Base-by-base conservation (phyloP, 2,888 invertebrate species). In the Deilephila elpenor region DNA sequence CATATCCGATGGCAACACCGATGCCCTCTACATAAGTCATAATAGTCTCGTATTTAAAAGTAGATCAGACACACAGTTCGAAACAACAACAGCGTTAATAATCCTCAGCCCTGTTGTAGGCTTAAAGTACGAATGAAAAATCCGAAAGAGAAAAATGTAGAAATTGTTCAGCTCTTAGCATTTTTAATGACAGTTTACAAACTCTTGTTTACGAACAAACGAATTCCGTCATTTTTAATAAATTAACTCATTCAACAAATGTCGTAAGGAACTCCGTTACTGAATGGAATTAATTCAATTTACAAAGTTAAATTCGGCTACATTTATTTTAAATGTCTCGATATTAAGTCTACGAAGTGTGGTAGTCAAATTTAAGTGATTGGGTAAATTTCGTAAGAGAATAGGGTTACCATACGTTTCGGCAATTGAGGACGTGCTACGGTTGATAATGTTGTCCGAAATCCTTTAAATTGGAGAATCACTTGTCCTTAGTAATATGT, bases 301-400 rank as follows among this genome's bases (percentile, higher is more conserved):
- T 67, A 51, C 51, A 44, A 67, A 67, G 67, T 67, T 51, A 44
- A 67, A 51, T 67, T 67, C 25, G 67, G 67, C 44, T 67, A 67
- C 67, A 67, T 67, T 67, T 67, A 67, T 67, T 67, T 67, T 67
- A 51, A 67, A 51, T 25, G 67, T 25, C 67, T 51, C 67, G 44
- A 67, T 67, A 67, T 67, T 67, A 67, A 67, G 67, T 67, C 67
- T 62, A 62, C 62, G 37, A 34, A 62, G 62, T 62, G 51, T 44
- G 44, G 67, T 67, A 67, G 67, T 67, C 67, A 51, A 67, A 67
- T 67, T 67, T 51, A 67, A 67, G 51, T 67, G 67, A 67, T 67
- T 51, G 51, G 17, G 67, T 67, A 67, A 67, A 67, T 25, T 67
- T 67, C 20, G 64, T 64, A 37, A 37, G 32, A 37, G 37, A 64